Conservation (phyloP, 2,888 invertebrate genomes). For the Nephrocerus scutellatus region DNA sequence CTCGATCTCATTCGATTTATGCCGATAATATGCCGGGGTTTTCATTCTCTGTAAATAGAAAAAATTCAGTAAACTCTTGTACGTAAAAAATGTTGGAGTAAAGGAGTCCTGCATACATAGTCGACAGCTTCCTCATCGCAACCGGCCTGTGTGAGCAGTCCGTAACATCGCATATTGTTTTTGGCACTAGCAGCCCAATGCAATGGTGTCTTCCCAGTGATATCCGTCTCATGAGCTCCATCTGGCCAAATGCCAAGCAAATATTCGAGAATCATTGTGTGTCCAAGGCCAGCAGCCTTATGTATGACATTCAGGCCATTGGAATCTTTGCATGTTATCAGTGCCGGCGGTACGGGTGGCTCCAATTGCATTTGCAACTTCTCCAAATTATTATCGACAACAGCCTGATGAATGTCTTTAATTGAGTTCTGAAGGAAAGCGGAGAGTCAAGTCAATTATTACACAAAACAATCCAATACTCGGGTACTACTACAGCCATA, state of each 20-base stretch:
- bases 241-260: slow-evolving; percentile 63
- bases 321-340: slow-evolving; percentile 67
- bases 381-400: slow-evolving; percentile 69
- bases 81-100: slow-evolving; percentile 8
- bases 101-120: slow-evolving; percentile 56
- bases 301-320: slow-evolving; percentile 82
- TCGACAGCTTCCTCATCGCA: slow-evolving; percentile 79
- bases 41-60: slow-evolving; percentile 63
- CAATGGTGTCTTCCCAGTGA: slow-evolving; percentile 77
- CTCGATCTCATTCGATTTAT: slow-evolving; percentile 70
- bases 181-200: slow-evolving; percentile 80
- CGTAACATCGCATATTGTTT: slow-evolving; percentile 70
- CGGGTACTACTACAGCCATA: slow-evolving; percentile 46
- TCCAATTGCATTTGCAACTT: slow-evolving; percentile 58
- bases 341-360: slow-evolving; percentile 63
- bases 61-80: slow-evolving; percentile 5
- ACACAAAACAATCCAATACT: neutral
- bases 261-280: slow-evolving; percentile 66
- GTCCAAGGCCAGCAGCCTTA: slow-evolving; percentile 80
- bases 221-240: slow-evolving; percentile 64
- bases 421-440: slow-evolving; percentile 61
- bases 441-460: neutral
- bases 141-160: slow-evolving; percentile 70
- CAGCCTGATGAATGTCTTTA: slow-evolving; percentile 71
- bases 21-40: slow-evolving; percentile 72